Conservation (phyloP, 2,797 vertebrate genomes). For the Pampus argenteus region DNA sequence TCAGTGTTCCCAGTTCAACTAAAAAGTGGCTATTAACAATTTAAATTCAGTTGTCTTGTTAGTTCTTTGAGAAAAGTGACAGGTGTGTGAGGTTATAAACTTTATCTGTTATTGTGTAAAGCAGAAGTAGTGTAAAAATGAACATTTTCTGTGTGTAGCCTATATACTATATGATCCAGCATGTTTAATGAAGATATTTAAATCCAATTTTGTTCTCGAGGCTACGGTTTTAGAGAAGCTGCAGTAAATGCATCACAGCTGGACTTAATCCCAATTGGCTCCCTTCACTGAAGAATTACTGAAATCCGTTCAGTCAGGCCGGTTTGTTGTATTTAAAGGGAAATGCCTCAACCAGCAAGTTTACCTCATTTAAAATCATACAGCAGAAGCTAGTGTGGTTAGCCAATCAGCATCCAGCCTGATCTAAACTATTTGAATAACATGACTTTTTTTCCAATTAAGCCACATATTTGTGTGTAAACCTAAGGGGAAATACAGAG, state of each 20-base stretch:
- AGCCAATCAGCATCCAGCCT: not conserved
- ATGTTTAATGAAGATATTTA: conserved; percentile 7
- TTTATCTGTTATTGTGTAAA: not conserved
- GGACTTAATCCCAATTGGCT: conserved; percentile 49
- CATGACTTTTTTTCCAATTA: not conserved
- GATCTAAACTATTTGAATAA: not conserved
- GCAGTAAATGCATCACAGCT: conserved; percentile 36
- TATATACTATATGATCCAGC: not conserved
- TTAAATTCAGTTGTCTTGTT: not conserved
- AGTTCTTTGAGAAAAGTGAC: not conserved
- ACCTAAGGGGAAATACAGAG: not conserved
- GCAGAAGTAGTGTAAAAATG: not conserved
- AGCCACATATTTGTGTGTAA: too few species aligned
- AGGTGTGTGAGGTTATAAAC: not conserved
- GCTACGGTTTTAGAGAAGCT: conserved; percentile 19
- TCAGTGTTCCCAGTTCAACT: conserved; percentile 22
- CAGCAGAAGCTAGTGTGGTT: conserved; percentile 1
- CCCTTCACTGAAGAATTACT: conserved; percentile 26
- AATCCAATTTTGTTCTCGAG: conserved; percentile 19
- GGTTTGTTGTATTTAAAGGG: conserved; percentile 25
- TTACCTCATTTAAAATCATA: conserved; percentile 18
- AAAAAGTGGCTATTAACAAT: conserved; percentile 7
- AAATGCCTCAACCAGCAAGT: conserved; percentile 8
- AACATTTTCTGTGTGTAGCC: not conserved
- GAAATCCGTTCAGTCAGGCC: conserved; percentile 33